Evolutionary conservation across 2,888 invertebrate genomes (phyloP).

Genomic region (Acrobasis consociella): DNA sequence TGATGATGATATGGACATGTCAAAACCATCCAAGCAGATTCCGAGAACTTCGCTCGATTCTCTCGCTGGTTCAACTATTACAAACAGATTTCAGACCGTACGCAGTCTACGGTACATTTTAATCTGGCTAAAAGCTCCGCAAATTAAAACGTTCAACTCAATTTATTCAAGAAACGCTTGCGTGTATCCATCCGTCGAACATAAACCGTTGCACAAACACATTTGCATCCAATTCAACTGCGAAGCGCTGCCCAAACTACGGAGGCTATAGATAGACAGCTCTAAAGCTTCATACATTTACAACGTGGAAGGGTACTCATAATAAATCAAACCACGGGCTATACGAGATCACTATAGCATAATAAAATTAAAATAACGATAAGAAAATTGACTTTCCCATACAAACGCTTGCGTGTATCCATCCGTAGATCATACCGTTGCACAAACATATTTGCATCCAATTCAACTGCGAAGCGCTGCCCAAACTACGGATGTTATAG

Average conservation of each 20-base stretch:
- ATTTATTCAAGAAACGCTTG: constrained; percentile 19
- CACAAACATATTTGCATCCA: constrained; percentile 37
- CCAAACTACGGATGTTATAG: neutral
- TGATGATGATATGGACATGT: too few species aligned
- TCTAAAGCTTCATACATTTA: neutral
- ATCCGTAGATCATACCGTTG: constrained; percentile 20
- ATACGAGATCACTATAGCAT: too few species aligned
- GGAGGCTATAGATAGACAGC: neutral
- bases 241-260: constrained; percentile 8
- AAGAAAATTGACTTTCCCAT: too few species aligned
- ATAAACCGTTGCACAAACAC: constrained; percentile 28
- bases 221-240: constrained; percentile 37
- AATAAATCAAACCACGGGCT: too few species aligned
- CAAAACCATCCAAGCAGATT: too few species aligned
- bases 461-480: constrained; percentile 28
- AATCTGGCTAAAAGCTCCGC: constrained; percentile 24
- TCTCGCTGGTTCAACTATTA: too few species aligned
- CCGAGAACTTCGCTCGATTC: too few species aligned
- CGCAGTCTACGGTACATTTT: constrained; percentile 9
- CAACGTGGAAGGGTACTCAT: too few species aligned
- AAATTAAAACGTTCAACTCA: constrained; percentile 24
- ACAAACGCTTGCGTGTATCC: constrained; percentile 16
- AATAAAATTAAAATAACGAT: too few species aligned
- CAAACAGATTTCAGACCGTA: neutral
- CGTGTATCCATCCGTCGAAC: constrained; percentile 19